Evolutionary conservation across 2,797 vertebrate species (phyloP), one percentile per base, ranked within the genome.

Genomic region (Cyclopterus lumpus): DNA sequence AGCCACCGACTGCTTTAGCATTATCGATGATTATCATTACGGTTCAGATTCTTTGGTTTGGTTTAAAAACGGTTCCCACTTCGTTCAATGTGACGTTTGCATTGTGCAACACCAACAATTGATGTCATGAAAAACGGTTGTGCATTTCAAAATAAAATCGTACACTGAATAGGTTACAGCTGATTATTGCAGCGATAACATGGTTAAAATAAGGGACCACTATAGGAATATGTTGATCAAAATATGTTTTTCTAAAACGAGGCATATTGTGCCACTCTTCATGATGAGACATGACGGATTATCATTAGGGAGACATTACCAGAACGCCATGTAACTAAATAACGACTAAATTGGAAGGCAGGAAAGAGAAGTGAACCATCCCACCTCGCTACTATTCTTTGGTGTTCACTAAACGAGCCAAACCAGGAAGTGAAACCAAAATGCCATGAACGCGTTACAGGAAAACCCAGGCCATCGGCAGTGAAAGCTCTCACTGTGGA

Each of bases 381-480:
- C 53, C 15, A 8, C 15, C 14, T 1, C 5, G 34, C 0, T 9
- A 0, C 1, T 12, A 59, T 24, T 71, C 51, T 83, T 65, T 6
- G 60, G 14, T 4, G 1, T 11, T 8, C 36, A 54, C 12, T 2
- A 15, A 48, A 30, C 26, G 14, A 14, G 8, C 18, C 18, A 53
- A 49, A 84, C 28, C 67, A 46, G 82, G 75, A 81, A 81, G 67
- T 77, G 16, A 20, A 71, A 49, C 12, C 22, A 16, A 48, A 40
- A 16, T 11, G 16, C 30, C 9, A 2, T 20, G 18, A 5, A 16
- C 3, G 55, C 30, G 8, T 34, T 1, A 32, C 26, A 16, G 26
- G 26, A 55, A 1, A 16, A 20, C 10, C 24, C 8, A 1, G 11
- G 6, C 16, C 15, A 0, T 2, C 5, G 26, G 4, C 42, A 11